Conservation (phyloP, 2,797 vertebrate species). For the Platyrinchus mystaceus region DNA sequence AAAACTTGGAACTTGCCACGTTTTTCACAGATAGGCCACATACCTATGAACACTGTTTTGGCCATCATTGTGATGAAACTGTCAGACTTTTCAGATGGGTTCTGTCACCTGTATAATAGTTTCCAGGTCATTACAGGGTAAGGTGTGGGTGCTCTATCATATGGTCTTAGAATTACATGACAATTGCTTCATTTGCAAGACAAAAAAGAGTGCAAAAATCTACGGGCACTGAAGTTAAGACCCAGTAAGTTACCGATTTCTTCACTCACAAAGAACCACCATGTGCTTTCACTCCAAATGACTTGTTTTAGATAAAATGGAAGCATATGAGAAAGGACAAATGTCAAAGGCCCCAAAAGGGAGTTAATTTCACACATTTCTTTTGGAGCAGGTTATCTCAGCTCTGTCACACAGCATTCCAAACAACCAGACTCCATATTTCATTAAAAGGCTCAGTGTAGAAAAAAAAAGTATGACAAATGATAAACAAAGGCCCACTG, state of each 20-base stretch:
- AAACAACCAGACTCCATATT: background rate
- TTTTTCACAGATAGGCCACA: background rate
- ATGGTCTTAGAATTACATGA: background rate
- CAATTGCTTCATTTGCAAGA: background rate
- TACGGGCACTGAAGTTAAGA: background rate
- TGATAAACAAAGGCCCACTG: background rate
- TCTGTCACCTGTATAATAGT: background rate
- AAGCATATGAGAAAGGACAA: background rate
- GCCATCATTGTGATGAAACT: background rate
- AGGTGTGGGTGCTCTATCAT: background rate
- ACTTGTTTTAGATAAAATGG: background rate
- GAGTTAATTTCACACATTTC: background rate
- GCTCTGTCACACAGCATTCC: background rate
- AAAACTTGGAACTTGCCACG: background rate
- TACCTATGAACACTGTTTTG: background rate
- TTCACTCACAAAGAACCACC: background rate
- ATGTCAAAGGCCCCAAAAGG: background rate
- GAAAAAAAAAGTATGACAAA: background rate
- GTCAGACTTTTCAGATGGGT: background rate
- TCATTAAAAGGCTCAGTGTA: background rate
- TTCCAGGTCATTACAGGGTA: background rate
- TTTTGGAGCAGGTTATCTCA: background rate
- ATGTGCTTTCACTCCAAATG: background rate
- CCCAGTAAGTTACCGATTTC: background rate
- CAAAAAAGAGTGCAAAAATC: background rate